Evolutionary conservation across 1,140 invertebrate genomes (phyloP).

Genomic region (Caerostris darwini): DNA sequence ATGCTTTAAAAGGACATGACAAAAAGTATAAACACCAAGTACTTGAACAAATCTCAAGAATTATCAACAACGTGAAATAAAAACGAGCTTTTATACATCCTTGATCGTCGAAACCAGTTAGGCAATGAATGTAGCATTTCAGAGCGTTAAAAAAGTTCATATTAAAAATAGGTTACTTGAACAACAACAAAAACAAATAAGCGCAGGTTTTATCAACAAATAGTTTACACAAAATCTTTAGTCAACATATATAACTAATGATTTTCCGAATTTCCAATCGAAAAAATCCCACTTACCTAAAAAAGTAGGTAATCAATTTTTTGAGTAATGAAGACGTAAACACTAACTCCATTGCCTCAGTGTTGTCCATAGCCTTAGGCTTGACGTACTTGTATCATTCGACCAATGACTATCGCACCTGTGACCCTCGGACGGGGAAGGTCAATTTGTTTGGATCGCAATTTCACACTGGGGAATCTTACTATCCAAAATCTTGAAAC

Average conservation of each 20-base stretch:
- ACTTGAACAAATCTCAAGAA: slow-evolving; percentile 14
- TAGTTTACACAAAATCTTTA: slow-evolving; percentile 10
- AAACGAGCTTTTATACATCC: slow-evolving; percentile 52
- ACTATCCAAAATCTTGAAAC: slow-evolving; percentile 30
- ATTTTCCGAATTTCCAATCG: neutral
- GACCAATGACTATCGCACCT: slow-evolving; percentile 77
- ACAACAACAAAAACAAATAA: slow-evolving; percentile 60
- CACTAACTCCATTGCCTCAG: slow-evolving; percentile 75
- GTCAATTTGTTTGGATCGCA: slow-evolving; percentile 76
- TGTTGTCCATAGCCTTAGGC: slow-evolving; percentile 77
- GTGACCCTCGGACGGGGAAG: slow-evolving; percentile 77
- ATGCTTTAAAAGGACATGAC: slow-evolving; percentile 23
- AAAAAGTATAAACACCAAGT: slow-evolving; percentile 58
- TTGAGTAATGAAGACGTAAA: slow-evolving; percentile 76
- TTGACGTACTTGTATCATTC: slow-evolving; percentile 77
- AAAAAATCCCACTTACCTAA: slow-evolving; percentile 59
- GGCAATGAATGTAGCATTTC: slow-evolving; percentile 63
- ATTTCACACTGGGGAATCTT: slow-evolving; percentile 61
- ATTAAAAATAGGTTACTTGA: slow-evolving; percentile 77
- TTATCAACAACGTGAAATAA: slow-evolving; percentile 50
- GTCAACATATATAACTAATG: neutral
- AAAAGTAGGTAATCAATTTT: slow-evolving; percentile 71
- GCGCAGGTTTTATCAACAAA: slow-evolving; percentile 44
- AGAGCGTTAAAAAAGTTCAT: slow-evolving; percentile 48
- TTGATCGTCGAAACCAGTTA: slow-evolving; percentile 71